These are phyloP conservation scores for Acrocera orbiculus DNA, from an alignment of 2,888 invertebrate genomes.

Conservation along the genomic window DNA sequence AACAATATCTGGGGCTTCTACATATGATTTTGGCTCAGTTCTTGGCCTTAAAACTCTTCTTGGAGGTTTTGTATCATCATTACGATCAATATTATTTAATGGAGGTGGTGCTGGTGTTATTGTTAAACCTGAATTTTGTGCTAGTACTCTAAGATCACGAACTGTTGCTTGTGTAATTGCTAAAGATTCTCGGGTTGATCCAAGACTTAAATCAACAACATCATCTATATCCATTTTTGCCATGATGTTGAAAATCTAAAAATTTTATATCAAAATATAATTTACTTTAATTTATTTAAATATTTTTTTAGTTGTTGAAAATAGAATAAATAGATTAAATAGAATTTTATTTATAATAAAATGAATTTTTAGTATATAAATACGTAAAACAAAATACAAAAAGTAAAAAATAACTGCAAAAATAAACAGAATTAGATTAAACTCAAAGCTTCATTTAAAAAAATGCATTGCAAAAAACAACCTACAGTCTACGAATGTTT, in stretches of 20 bases:
- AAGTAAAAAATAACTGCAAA: too few species aligned
- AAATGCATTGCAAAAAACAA: too few species aligned
- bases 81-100: conserved; percentile 11
- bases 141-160: conserved; percentile 40
- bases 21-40: conserved; percentile 68
- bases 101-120: conserved; percentile 45
- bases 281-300: neutral
- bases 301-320: too few species aligned
- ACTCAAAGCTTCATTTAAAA: too few species aligned
- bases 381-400: too few species aligned
- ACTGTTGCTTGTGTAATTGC: conserved; percentile 27
- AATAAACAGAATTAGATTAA: too few species aligned
- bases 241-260: conserved; percentile 27
- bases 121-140: conserved; percentile 41
- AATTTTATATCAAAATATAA: conserved; percentile 5
- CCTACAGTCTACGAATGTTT: too few species aligned
- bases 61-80: conserved; percentile 18
- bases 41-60: conserved; percentile 64
- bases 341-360: too few species aligned
- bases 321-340: too few species aligned
- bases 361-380: too few species aligned
- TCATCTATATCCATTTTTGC: conserved; percentile 79
- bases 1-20: conserved; percentile 62
- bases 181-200: conserved; percentile 29
- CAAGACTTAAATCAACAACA: conserved; percentile 72